Conservation (phyloP, 53 echinoderm and acorn worm genomes). For the Echinometra lucunter region DNA sequence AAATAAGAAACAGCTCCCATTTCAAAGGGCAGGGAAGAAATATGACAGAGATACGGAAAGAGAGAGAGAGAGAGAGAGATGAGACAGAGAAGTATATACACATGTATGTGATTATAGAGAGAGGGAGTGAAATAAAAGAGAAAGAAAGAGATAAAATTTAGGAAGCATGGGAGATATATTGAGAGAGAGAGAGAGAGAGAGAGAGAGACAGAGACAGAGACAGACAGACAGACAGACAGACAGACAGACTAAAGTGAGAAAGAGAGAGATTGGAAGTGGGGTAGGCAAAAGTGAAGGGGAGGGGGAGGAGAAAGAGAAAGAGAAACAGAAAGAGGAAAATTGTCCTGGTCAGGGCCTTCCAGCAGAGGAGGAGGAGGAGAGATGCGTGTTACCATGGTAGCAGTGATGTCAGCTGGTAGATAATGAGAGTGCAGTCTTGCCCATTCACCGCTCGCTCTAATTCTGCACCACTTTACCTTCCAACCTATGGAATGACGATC, state of each 20-base stretch:
- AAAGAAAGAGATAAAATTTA: too few relatives aligned
- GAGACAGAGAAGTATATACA: too few relatives aligned
- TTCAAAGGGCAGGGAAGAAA: too few relatives aligned
- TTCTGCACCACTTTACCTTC: conserved; percentile 13
- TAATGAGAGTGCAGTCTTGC: not conserved
- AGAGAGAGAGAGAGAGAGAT: too few relatives aligned
- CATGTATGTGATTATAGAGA: too few relatives aligned
- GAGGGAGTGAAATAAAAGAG: too few relatives aligned
- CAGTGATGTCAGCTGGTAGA: conserved; percentile 31
- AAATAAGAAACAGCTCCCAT: not conserved
- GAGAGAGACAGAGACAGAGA: not conserved
- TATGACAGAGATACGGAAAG: too few relatives aligned
- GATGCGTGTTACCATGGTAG: conserved; percentile 50
- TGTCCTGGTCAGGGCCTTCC: not conserved
- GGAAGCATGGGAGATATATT: not conserved
- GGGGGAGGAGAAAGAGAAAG: not conserved
- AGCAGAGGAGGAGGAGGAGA: conserved; percentile 22
- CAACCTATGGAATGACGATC: conserved; percentile 13
- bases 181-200: too few relatives aligned
- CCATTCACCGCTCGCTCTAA: conserved; percentile 18
- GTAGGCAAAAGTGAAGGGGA: not conserved
- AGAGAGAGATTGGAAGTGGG: not conserved
- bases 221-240: not conserved
- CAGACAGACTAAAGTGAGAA: not conserved
- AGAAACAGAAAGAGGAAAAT: not conserved